Conservation (phyloP, 2,113 vertebrate genomes). For the Otolemur garnettii region DNA sequence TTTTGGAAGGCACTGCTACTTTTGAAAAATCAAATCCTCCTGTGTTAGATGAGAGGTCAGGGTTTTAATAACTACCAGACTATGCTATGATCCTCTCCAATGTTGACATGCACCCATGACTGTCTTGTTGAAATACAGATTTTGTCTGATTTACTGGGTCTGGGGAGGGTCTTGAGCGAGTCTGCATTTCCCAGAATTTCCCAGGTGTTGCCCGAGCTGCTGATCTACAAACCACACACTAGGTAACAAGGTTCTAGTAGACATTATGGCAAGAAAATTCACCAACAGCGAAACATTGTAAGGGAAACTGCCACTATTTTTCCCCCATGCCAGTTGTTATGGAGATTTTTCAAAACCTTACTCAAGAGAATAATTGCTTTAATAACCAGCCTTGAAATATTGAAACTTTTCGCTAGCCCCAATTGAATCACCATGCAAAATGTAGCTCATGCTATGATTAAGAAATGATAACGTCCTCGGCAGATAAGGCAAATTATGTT, state of each 20-base stretch:
- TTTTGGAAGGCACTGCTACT: constrained; percentile 19
- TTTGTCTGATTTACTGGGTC: background rate
- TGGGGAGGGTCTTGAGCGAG: background rate
- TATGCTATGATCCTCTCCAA: background rate
- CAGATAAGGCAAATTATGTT: constrained; percentile 40
- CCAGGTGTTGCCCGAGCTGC: background rate
- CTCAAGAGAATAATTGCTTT: constrained; percentile 61
- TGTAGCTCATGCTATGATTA: constrained; percentile 24
- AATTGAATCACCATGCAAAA: constrained; percentile 65
- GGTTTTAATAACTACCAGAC: background rate
- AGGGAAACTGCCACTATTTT: background rate
- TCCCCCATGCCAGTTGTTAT: constrained; percentile 6
- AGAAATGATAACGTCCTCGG: constrained; percentile 57
- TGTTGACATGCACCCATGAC: background rate
- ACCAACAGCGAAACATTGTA: background rate
- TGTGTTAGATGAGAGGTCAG: background rate
- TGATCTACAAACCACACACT: background rate
- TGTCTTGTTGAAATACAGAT: background rate
- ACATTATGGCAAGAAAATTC: constrained; percentile 26
- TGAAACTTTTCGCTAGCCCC: constrained; percentile 33
- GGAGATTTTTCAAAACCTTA: constrained; percentile 38
- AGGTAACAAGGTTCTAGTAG: background rate
- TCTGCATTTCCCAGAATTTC: constrained; percentile 19
- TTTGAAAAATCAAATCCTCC: background rate
- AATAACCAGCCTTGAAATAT: constrained; percentile 58